These are phyloP conservation scores for Drosophila neotestacea DNA, from an alignment of 2,888 invertebrate genomes.

Conservation along the genomic window DNA sequence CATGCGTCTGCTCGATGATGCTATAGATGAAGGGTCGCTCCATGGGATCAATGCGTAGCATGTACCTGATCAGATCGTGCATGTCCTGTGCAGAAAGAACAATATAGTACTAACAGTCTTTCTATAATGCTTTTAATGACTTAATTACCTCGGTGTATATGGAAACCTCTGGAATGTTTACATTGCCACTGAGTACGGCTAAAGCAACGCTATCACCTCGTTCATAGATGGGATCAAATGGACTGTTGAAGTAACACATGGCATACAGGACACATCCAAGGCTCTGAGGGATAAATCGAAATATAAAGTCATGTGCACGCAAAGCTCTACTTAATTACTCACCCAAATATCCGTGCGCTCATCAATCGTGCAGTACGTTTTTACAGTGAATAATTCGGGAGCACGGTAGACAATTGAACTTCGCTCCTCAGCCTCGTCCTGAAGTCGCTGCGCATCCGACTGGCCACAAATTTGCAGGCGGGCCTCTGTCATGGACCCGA, in stretches of 20 bases:
- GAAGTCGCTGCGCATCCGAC: slow-evolving; percentile 89
- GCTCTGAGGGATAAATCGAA: slow-evolving; percentile 87
- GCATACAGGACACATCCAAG: slow-evolving; percentile 94
- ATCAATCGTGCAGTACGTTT: slow-evolving; percentile 92
- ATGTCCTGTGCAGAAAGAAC: slow-evolving; percentile 86
- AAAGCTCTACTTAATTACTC: background rate
- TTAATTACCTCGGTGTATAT: slow-evolving; percentile 87
- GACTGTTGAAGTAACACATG: slow-evolving; percentile 93
- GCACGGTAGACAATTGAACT: slow-evolving; percentile 95
- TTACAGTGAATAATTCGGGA: slow-evolving; percentile 94
- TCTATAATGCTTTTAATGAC: background rate
- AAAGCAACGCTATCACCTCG: slow-evolving; percentile 94
- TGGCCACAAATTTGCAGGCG: slow-evolving; percentile 88
- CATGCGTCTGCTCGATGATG: slow-evolving; percentile 88
- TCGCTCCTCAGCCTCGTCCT: slow-evolving; percentile 93
- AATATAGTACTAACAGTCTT: background rate
- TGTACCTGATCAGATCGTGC: slow-evolving; percentile 89
- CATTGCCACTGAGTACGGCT: slow-evolving; percentile 91
- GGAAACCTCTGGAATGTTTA: slow-evolving; percentile 89
- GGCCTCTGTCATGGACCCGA: slow-evolving; percentile 90
- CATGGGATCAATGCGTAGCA: slow-evolving; percentile 91
- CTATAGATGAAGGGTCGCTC: slow-evolving; percentile 92
- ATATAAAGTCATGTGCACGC: background rate
- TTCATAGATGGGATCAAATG: slow-evolving; percentile 93
- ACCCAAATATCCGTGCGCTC: slow-evolving; percentile 94